Conservation (phyloP, 2,113 vertebrate species). For the Heterotilapia buettikoferi region DNA sequence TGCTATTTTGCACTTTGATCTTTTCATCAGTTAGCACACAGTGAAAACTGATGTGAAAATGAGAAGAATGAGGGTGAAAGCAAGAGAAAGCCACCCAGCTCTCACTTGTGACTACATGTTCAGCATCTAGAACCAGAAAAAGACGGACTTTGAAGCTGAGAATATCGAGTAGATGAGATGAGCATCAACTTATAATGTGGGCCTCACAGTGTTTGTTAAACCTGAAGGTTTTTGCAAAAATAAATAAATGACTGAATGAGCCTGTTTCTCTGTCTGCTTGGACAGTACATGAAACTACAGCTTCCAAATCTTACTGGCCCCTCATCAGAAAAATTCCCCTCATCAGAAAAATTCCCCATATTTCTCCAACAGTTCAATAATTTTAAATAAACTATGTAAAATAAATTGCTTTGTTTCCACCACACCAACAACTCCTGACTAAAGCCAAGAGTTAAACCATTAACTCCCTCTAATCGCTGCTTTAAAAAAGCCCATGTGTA, state of each 20-base stretch:
- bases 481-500: conserved; percentile 21
- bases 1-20: not conserved
- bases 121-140: not conserved
- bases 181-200: not conserved
- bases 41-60: not conserved
- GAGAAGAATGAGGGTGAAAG: not conserved
- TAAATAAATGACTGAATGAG: not conserved
- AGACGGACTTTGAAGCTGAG: not conserved
- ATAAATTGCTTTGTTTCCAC: not conserved
- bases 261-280: not conserved
- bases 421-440: not conserved
- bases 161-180: not conserved
- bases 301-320: not conserved
- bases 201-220: not conserved
- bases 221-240: not conserved
- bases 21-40: not conserved
- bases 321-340: not conserved
- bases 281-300: not conserved
- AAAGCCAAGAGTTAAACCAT: conserved; percentile 37
- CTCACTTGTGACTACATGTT: not conserved
- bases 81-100: not conserved
- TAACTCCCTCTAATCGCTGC: conserved; percentile 18
- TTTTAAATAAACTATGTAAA: not conserved
- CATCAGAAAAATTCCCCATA: not conserved
- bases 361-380: not conserved